Evolutionary conservation across 2,888 invertebrate genomes (phyloP), one percentile per base, ranked within the genome.

Genomic region (Calameuta pallipes): DNA sequence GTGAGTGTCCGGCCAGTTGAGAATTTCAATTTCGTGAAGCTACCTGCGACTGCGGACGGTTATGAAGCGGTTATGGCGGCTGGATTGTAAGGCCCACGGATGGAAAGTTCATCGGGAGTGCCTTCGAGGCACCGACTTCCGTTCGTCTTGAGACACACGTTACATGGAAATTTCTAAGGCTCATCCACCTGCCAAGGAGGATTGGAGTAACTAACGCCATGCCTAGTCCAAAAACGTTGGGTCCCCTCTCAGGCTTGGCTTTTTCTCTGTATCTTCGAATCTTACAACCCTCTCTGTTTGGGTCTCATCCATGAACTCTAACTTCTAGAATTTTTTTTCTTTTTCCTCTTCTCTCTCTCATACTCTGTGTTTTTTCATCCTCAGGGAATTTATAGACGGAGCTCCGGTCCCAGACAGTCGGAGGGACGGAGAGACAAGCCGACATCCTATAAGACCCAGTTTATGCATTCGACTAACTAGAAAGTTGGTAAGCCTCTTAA

Each of bases 301-400:
- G 56, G 56, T 9, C 23, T 56, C 23, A 56, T 56, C 56, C 56
- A 56, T 56, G 56, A 56, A 77, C 79, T 73, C 78, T 73, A 83
- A 81, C 88, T 88, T 88, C 89, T 88, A 76, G 81, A 85, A 87
- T 89, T 88, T 88, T 85, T 85, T 87, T 82, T 33, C 33, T 33
- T 33, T 33, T 85, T 83, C 74, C 75, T 68, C 75, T 12, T 37
- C 37, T 37, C 37, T 13, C 41, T 56, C 56, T 23, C 23, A 23
- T 15, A 56, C 56, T 9, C 9, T 23, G 56, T 56, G 56, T 56
- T 56, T 56, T 23, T 56, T 56, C 23, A 56, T 56, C 56, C 56
- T 56, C 23, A 56, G 56, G 56, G 23, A 56, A 23, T 56, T 56
- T 56, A 56, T 56, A 56, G 56, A 56, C 56, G 56, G 23, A 56